phyloP scores from a whole-genome alignment of 2,113 vertebrate species.

The Microcebus ravelobensis region DNA sequence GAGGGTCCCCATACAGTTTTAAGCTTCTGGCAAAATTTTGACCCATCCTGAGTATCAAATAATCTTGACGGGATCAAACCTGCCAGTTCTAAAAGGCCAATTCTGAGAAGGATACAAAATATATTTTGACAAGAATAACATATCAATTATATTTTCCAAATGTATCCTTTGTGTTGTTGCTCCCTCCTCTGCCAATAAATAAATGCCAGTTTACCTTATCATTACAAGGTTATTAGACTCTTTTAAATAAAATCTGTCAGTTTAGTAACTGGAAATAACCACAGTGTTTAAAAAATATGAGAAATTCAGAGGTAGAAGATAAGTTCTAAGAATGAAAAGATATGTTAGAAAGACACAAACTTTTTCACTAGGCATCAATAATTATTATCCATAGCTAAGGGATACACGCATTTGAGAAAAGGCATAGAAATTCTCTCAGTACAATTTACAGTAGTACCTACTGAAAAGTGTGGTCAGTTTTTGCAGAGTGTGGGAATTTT shows the following conservation, averaged over 20 bases:
- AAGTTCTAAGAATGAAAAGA: constrained; percentile 46
- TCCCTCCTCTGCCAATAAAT: neutral
- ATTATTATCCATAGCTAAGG: constrained; percentile 27
- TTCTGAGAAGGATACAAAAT: neutral
- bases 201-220: neutral
- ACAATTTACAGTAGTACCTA: constrained; percentile 39
- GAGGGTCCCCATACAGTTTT: neutral
- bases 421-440: neutral
- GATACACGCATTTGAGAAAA: constrained; percentile 19
- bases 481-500: constrained; percentile 56
- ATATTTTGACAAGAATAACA: neutral
- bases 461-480: constrained; percentile 56
- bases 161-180: neutral
- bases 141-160: neutral
- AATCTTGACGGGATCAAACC: neutral
- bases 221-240: neutral
- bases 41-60: neutral
- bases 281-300: neutral
- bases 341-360: neutral
- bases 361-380: constrained; percentile 24
- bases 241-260: constrained; percentile 8
- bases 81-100: neutral
- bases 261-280: constrained; percentile 28
- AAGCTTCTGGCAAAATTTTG: constrained; percentile 26
- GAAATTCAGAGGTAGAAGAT: constrained; percentile 36